Percentiles rank a stretch among this genome's conserved stretches.
Evolutionary conservation across 2,113 vertebrate species (phyloP).

Genomic region (Pteronura brasiliensis): DNA sequence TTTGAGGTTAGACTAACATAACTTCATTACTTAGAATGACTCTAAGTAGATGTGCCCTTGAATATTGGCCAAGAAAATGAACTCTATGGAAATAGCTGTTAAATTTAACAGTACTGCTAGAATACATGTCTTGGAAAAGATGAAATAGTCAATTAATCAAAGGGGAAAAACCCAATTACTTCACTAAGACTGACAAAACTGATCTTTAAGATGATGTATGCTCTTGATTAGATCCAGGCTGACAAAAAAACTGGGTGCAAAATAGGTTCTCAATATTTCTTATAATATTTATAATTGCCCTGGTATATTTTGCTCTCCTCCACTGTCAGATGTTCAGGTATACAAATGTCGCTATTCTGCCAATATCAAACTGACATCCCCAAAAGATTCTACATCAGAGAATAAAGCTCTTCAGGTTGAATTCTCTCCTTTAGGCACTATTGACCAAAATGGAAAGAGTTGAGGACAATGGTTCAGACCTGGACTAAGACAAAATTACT

Average conservation of each 20-base stretch:
- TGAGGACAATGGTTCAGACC: not conserved
- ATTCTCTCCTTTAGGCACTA: not conserved
- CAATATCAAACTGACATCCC: not conserved
- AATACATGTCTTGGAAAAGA: not conserved
- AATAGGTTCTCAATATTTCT: not conserved
- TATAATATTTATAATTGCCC: not conserved
- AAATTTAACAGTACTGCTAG: not conserved
- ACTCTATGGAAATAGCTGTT: not conserved
- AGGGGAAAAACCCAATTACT: not conserved
- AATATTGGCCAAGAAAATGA: not conserved
- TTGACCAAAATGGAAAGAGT: not conserved
- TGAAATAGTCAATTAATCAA: not conserved
- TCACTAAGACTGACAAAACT: not conserved
- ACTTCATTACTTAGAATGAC: not conserved
- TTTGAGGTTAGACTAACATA: not conserved
- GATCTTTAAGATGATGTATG: not conserved
- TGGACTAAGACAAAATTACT: not conserved
- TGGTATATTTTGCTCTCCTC: not conserved
- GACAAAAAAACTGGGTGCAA: not conserved
- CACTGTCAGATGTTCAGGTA: not conserved
- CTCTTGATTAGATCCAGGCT: not conserved
- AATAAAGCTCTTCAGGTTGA: not conserved
- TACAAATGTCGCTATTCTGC: not conserved
- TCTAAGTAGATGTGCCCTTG: not conserved
- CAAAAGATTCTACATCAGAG: not conserved